phyloP scores from a whole-genome alignment of 2,113 vertebrate genomes.

The Stegostoma tigrinum region DNA sequence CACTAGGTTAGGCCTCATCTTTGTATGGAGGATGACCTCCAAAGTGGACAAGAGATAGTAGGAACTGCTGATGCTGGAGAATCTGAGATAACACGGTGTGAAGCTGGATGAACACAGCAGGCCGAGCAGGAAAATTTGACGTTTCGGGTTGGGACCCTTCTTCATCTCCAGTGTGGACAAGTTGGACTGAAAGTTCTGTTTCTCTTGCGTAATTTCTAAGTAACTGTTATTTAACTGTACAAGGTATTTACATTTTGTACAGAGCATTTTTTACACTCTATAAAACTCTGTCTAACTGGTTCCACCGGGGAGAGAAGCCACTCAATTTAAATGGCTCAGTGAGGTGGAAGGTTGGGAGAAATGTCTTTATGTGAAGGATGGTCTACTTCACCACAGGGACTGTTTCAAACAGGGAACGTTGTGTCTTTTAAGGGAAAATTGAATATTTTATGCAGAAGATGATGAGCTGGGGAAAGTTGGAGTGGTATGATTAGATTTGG shows the following conservation, averaged over 20 bases:
- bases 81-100: no score
- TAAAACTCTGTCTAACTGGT: not conserved
- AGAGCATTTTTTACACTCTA: not conserved
- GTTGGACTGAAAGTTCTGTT: not conserved
- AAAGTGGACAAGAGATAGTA: not conserved
- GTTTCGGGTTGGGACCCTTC: no score
- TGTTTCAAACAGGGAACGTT: not conserved
- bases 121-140: no score
- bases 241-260: not conserved
- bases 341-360: not conserved
- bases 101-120: no score
- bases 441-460: not conserved
- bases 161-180: not conserved
- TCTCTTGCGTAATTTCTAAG: not conserved
- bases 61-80: no score
- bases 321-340: not conserved
- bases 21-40: not conserved
- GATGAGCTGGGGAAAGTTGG: not conserved
- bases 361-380: not conserved
- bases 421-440: not conserved
- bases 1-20: not conserved
- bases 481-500: not conserved
- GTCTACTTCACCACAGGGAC: not conserved
- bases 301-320: not conserved
- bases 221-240: not conserved